Conservation (phyloP, 1,140 invertebrate species). For the Drosophila willistoni region DNA sequence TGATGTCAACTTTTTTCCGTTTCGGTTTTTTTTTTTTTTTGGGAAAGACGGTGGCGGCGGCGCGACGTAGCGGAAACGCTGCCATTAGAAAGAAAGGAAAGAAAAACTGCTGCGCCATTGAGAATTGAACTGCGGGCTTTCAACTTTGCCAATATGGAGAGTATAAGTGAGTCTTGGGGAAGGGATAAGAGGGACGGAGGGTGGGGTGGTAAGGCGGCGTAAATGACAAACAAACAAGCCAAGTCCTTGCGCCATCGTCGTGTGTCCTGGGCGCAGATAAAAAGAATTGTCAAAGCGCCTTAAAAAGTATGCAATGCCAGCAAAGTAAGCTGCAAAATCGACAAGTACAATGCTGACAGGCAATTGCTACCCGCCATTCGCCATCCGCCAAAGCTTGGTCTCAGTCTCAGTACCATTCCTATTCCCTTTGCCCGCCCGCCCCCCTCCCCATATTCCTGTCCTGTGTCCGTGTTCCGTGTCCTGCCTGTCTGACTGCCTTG, state of each 20-base stretch:
- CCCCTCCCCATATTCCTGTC: background rate
- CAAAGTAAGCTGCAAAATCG: constrained; percentile 82
- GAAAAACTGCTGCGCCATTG: constrained; percentile 81
- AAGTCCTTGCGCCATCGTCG: constrained; percentile 56
- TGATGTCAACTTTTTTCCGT: constrained; percentile 69
- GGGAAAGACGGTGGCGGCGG: constrained; percentile 31
- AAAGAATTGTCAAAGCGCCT: constrained; percentile 82
- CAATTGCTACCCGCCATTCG: constrained; percentile 68
- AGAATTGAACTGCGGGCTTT: constrained; percentile 78
- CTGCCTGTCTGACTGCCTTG: constrained; percentile 16
- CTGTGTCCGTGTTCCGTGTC: constrained; percentile 26
- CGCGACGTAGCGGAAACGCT: constrained; percentile 68
- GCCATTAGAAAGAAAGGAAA: constrained; percentile 74
- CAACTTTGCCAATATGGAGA: constrained; percentile 50
- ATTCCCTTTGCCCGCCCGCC: too few relatives aligned
- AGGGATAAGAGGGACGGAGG: constrained; percentile 6
- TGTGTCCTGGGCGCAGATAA: constrained; percentile 75
- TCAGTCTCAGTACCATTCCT: background rate
- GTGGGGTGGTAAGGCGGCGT: constrained; percentile 40
- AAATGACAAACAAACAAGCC: constrained; percentile 81
- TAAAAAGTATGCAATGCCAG: constrained; percentile 80
- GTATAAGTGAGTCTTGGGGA: background rate
- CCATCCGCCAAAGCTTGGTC: constrained; percentile 8
- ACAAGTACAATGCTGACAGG: constrained; percentile 82
- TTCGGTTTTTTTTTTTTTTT: constrained; percentile 11